Evolutionary conservation across 2,113 vertebrate species (phyloP), one percentile per base, ranked within the genome.

Genomic region (Pterophyllum scalare): DNA sequence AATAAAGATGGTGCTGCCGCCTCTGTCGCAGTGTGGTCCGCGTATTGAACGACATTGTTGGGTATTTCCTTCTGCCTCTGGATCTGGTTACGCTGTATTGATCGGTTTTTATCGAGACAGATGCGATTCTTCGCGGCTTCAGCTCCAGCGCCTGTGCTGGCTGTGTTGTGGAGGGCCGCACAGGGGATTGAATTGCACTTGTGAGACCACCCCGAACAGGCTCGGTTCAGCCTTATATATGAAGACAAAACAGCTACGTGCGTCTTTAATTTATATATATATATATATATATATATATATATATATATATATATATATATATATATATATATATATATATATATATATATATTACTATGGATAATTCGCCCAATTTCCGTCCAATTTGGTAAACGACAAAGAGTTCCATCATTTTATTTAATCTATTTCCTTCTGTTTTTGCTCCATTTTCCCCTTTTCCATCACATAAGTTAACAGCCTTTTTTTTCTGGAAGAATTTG

Each of bases 71-170:
- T 89, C 94, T 84, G 95, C 96, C 95, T 96, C 95, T 96, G 94
- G 96, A 96, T 97, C 97, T 97, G 96, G 96, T 98, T 99, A 97
- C 97, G 94, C 94, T 91, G 92, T 98, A 98, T 98, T 96, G 98
- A 99, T 98, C 97, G 96, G 96, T 97, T 98, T 98, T 96, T 96
- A 96, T 96, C 95, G 95, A 97, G 97, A 97, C 97, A 97, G 97
- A 98, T 98, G 97, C 96, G 97, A 95, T 96, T 96, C 88, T 95
- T 95, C 95, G 95, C 84, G 91, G 95, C 91, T 94, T 93, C 91
- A 95, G 94, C 95, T 95, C 93, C 91, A 96, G 96, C 96, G 93
- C 95, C 95, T 93, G 89, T 92, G 95, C 94, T 95, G 95, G 94
- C 94, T 96, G 96, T 96, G 96, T 95, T 94, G 95, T 94, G 95